These are phyloP conservation scores for Conomelus anceps DNA, from an alignment of 2,888 invertebrate species.

Conservation along the genomic window DNA sequence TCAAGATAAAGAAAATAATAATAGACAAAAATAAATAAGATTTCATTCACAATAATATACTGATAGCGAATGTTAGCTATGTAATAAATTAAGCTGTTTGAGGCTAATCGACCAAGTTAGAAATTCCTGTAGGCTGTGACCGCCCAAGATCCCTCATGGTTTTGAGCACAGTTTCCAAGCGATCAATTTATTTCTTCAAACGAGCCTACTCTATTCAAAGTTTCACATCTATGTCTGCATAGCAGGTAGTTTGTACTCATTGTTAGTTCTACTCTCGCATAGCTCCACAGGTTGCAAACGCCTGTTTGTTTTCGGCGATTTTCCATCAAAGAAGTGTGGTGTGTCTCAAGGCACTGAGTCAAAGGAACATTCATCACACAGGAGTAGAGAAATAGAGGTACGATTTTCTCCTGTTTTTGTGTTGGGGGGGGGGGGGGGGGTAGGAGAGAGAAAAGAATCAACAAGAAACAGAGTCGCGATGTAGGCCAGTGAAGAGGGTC, in stretches of 20 bases:
- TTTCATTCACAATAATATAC: too few relatives aligned
- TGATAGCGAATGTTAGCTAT: too few relatives aligned
- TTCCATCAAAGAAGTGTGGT: neutral
- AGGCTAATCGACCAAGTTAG: too few relatives aligned
- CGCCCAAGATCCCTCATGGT: neutral
- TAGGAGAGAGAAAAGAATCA: neutral
- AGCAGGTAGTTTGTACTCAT: neutral
- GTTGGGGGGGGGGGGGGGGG: neutral
- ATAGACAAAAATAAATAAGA: too few relatives aligned
- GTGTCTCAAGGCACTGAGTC: neutral
- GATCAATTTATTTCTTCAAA: neutral
- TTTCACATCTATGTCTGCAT: neutral
- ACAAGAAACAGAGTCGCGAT: neutral
- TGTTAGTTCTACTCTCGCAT: neutral
- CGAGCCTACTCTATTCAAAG: neutral
- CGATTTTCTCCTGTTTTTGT: neutral
- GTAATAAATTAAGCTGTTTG: neutral
- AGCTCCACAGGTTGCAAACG: neutral
- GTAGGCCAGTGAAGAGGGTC: too few relatives aligned
- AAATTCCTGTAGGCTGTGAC: neutral
- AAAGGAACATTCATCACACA: neutral
- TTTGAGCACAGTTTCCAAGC: neutral
- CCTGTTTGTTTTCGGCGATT: neutral
- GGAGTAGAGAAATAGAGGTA: neutral
- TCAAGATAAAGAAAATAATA: too few relatives aligned